Percentiles rank a stretch among this genome's conserved stretches.
These are phyloP conservation scores for Sula dactylatra DNA, from an alignment of 2,113 vertebrate genomes.

Conservation along the genomic window DNA sequence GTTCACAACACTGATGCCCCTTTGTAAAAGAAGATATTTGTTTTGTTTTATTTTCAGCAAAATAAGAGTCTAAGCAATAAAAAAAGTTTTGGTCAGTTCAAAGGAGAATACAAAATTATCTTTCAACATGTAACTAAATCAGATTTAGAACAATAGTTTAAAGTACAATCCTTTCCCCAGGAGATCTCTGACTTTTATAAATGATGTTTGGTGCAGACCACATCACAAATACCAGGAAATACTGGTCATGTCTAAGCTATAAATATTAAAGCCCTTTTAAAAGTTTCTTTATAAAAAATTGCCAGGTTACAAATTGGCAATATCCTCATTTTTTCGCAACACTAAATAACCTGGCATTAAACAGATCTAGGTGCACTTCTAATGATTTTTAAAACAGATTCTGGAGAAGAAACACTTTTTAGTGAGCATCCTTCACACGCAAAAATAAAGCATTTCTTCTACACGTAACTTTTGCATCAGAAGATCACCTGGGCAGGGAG, in stretches of 20 bases:
- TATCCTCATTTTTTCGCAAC: not conserved
- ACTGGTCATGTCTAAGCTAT: constrained; percentile 68
- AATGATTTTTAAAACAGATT: constrained; percentile 6
- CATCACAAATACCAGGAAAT: constrained; percentile 60
- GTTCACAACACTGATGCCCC: constrained; percentile 71
- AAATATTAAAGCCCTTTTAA: constrained; percentile 78
- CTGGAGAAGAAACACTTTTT: constrained; percentile 14
- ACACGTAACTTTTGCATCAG: not conserved
- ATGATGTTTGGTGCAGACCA: constrained; percentile 31
- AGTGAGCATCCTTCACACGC: not conserved
- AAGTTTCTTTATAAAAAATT: constrained; percentile 56
- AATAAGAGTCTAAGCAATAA: constrained; percentile 42
- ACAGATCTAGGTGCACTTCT: not conserved
- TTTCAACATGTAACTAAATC: constrained; percentile 53
- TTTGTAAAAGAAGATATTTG: constrained; percentile 59
- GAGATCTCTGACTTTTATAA: constrained; percentile 48
- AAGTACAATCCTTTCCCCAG: constrained; percentile 59
- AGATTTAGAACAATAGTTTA: constrained; percentile 53
- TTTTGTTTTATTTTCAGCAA: constrained; percentile 49
- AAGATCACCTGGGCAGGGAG: not conserved
- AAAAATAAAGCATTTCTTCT: constrained; percentile 33
- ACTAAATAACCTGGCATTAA: not conserved
- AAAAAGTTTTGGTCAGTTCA: constrained; percentile 56
- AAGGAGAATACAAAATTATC: constrained; percentile 61
- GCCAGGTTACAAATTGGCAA: constrained; percentile 47